These are phyloP conservation scores for Megaceryle alcyon DNA, from an alignment of 2,797 vertebrate genomes.

Conservation along the genomic window DNA sequence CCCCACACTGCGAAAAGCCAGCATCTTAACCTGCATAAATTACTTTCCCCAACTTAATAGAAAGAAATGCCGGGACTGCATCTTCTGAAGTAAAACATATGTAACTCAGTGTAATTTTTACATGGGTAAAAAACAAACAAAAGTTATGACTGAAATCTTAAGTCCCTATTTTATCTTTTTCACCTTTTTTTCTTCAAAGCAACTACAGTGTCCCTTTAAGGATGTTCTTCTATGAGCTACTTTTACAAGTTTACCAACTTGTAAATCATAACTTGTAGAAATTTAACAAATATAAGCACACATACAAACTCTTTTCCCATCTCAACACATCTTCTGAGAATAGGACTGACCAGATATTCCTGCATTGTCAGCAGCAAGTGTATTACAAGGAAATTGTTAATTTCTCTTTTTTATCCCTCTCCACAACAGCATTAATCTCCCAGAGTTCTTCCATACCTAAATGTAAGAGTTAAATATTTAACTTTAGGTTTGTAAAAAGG, in stretches of 20 bases:
- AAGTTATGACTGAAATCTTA: background rate
- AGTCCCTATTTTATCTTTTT: background rate
- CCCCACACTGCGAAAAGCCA: background rate
- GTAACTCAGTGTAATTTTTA: background rate
- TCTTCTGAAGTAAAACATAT: background rate
- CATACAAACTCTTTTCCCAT: background rate
- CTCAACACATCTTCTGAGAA: background rate
- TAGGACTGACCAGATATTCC: background rate
- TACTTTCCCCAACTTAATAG: background rate
- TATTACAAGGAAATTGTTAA: background rate
- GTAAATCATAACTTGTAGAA: background rate
- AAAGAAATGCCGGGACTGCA: background rate
- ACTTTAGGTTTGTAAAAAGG: background rate
- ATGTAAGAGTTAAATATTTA: background rate
- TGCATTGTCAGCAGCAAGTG: background rate
- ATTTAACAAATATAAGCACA: background rate
- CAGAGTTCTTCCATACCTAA: background rate
- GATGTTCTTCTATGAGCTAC: background rate
- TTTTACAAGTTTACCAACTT: background rate
- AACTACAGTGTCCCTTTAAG: background rate
- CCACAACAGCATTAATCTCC: background rate
- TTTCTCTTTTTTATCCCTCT: background rate
- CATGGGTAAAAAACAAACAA: background rate
- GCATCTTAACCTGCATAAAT: background rate
- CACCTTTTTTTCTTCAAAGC: background rate